phyloP scores from a whole-genome alignment of 2,797 vertebrate species.

The Melanotaenia boesemani region DNA sequence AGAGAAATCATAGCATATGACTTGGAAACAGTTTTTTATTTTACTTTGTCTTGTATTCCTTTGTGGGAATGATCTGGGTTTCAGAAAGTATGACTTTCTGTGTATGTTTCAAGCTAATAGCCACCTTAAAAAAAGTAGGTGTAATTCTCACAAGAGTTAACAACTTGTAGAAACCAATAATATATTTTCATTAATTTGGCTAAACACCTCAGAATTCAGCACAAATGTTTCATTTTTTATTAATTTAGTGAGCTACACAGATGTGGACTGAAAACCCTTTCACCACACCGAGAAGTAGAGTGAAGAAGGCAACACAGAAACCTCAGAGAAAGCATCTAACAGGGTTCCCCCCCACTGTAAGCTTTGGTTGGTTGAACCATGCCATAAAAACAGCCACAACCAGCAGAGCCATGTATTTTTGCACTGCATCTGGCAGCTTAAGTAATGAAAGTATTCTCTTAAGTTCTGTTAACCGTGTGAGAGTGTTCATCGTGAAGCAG shows the following conservation, averaged over 20 bases:
- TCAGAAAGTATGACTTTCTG: constrained; percentile 25
- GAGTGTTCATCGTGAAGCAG: background rate
- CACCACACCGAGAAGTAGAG: constrained; percentile 27
- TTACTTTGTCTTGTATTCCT: constrained; percentile 23
- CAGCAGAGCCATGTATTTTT: background rate
- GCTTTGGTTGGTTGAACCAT: background rate
- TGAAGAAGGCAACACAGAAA: constrained; percentile 37
- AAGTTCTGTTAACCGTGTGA: background rate
- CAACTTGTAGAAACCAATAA: too few species aligned
- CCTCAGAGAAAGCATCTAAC: background rate
- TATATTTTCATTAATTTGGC: constrained; percentile 16
- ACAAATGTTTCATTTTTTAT: constrained; percentile 36
- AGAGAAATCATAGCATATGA: constrained; percentile 48
- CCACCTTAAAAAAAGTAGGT: constrained; percentile 30
- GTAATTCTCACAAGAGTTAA: constrained; percentile 43
- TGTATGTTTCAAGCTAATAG: constrained; percentile 29
- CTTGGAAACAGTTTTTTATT: constrained; percentile 36
- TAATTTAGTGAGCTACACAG: background rate
- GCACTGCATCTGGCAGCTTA: background rate
- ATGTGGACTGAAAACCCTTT: constrained; percentile 28
- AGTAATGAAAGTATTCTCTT: background rate
- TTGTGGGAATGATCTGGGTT: constrained; percentile 17
- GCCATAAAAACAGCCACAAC: constrained; percentile 3
- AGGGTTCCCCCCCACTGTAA: background rate
- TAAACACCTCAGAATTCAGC: constrained; percentile 5